Percentiles rank a stretch among this genome's conserved stretches.
Evolutionary conservation across 2,113 vertebrate species (phyloP).

Genomic region (Amblyornis subalaris): DNA sequence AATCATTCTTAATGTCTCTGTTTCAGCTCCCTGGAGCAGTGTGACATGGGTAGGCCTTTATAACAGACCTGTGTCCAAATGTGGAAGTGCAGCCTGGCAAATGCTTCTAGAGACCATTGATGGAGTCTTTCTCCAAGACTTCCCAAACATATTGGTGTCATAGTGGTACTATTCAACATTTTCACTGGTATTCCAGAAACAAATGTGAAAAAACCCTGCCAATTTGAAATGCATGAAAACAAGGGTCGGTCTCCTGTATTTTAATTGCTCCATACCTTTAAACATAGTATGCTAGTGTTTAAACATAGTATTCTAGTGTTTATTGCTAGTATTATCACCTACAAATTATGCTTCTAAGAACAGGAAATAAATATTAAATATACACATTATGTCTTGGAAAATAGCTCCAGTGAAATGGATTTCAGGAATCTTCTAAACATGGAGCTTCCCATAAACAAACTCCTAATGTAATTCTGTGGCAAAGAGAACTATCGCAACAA

Average conservation of each 20-base stretch:
- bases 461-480: neutral
- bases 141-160: neutral
- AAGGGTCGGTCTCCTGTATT: neutral
- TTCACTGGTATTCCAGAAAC: neutral
- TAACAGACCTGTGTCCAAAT: neutral
- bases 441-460: neutral
- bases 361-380: neutral
- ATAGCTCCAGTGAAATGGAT: neutral
- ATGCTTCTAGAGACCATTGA: neutral
- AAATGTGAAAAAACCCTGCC: neutral
- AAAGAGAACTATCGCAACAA: neutral
- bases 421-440: neutral
- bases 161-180: neutral
- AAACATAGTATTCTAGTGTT: neutral
- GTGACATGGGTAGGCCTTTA: fast-evolving
- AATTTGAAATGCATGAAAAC: neutral
- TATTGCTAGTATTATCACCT: neutral
- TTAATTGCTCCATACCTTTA: neutral
- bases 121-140: neutral
- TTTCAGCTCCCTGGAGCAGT: neutral
- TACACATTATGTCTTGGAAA: neutral
- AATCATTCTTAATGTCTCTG: neutral
- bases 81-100: neutral
- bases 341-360: neutral
- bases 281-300: neutral